Base-by-base conservation (phyloP, 2,113 vertebrate species). In the Axis porcinus region DNA sequence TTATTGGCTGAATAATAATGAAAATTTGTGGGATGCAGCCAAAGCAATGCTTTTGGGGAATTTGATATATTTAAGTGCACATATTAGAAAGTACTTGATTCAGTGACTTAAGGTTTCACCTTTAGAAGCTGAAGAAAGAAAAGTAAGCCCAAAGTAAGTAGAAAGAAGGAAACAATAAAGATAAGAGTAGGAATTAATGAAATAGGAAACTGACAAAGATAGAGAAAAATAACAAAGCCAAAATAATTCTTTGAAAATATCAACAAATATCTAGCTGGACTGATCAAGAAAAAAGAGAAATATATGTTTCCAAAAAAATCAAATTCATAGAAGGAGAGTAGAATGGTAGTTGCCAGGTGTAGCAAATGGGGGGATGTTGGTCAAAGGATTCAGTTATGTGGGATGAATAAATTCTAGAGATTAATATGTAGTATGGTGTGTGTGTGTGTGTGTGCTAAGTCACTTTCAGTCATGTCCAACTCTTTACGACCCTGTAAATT, bases 191-290 rank as follows among this genome's bases (percentile, higher is more conserved):
- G 92, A 89, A 55, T 89, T 54, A 97, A 76, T 86, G n/a, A 89
- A 89, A 64, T 93, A 43, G 43, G 78, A 92, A 89, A 62, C 14
- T 83, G 84, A 67, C 7, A 91, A 79, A 91, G 67, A 25, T 86
- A 86, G 82, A 81, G 62, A 93, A 83, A 89, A 95, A 78, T 84
- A 43, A 64, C 17, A 91, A 93, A 79, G 5, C 25, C 57, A 27
- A 94, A 89, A 95, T 21, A 79, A 2, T 84, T 91, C 57, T 91
- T 86, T 90, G 70, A 86, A 93, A 83, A 83, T 79, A 70, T 86
- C 60, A 90, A 47, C 33, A 89, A 84, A 79, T 52, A 67, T 64
- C 19, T 54, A 58, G 28, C 45, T 95, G 82, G 36, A 57, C 30
- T n/a, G 23, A 87, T 50, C 21, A 86, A 95, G 86, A 47, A 86